Percentiles rank a stretch among this genome's conserved stretches.
Evolutionary conservation across 1,140 invertebrate genomes (phyloP).

Genomic region (Cydia pomonella): DNA sequence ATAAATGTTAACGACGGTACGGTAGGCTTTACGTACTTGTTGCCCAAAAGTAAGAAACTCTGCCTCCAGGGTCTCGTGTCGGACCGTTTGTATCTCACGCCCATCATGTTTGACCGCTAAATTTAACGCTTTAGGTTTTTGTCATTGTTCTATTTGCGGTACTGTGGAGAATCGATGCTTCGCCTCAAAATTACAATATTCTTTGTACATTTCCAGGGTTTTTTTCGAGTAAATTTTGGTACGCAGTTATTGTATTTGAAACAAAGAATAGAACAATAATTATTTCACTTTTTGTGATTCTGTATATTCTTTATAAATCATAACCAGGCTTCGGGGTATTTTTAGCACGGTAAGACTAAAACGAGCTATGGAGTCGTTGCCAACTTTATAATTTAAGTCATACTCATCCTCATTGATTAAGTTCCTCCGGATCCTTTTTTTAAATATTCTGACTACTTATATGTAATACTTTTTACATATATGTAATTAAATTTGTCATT

Average conservation of each 20-base stretch:
- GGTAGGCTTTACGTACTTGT: too few species aligned
- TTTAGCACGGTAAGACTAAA: too few species aligned
- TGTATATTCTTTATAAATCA: too few species aligned
- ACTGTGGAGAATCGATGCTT: conserved; percentile 15
- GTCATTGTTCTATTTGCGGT: conserved; percentile 19
- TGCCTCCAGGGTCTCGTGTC: background rate
- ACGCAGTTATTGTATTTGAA: background rate
- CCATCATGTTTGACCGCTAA: conserved; percentile 15
- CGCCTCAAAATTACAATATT: background rate
- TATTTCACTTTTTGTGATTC: background rate
- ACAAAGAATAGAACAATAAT: background rate
- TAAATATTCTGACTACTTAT: too few species aligned
- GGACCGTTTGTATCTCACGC: background rate
- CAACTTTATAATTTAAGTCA: too few species aligned
- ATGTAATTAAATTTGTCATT: too few species aligned
- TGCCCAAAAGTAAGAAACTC: background rate
- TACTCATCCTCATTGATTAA: too few species aligned
- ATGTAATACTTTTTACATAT: too few species aligned
- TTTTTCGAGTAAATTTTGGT: background rate
- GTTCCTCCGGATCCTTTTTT: too few species aligned
- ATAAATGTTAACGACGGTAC: too few species aligned
- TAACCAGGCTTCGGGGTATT: too few species aligned
- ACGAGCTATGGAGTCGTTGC: too few species aligned
- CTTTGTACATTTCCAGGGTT: background rate
- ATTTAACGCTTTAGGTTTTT: conserved; percentile 21